phyloP scores from a whole-genome alignment of 2,888 invertebrate species.

The Hirtodrosophila trivittata region DNA sequence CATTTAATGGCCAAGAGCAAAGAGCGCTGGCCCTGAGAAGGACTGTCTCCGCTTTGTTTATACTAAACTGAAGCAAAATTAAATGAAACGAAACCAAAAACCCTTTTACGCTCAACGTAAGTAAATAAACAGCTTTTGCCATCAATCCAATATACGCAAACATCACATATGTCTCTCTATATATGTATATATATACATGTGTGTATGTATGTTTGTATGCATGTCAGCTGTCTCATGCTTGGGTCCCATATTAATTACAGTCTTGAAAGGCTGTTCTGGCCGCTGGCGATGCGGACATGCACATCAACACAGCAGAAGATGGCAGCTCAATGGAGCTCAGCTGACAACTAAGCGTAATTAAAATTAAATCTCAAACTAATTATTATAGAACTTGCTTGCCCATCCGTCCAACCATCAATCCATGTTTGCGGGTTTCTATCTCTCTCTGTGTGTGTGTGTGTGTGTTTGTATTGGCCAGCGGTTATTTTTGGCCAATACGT shows the following conservation, averaged over 20 bases:
- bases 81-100: slow-evolving; percentile 64
- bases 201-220: slow-evolving; percentile 20
- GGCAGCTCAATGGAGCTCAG: slow-evolving; percentile 37
- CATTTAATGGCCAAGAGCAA: slow-evolving; percentile 1
- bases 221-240: slow-evolving; percentile 34
- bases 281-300: slow-evolving; percentile 50
- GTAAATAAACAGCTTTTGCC: slow-evolving; percentile 55
- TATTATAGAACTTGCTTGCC: slow-evolving; percentile 68
- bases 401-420: slow-evolving; percentile 7
- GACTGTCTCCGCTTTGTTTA: slow-evolving; percentile 31
- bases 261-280: slow-evolving; percentile 65
- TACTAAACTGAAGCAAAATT: slow-evolving; percentile 39
- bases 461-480: slow-evolving; percentile 53
- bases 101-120: slow-evolving; percentile 54
- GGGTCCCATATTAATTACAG: slow-evolving; percentile 68
- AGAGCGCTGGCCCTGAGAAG: neutral
- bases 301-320: slow-evolving; percentile 36
- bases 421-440: slow-evolving; percentile 2
- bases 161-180: neutral
- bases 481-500: slow-evolving; percentile 52
- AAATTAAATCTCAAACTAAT: slow-evolving; percentile 81
- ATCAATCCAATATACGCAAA: slow-evolving; percentile 26
- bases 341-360: slow-evolving; percentile 72
- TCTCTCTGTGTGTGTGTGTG: slow-evolving; percentile 12
- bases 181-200: slow-evolving; percentile 2